Conservation (phyloP, 2,797 vertebrate species). For the Poeciliopsis paucimaculata region DNA sequence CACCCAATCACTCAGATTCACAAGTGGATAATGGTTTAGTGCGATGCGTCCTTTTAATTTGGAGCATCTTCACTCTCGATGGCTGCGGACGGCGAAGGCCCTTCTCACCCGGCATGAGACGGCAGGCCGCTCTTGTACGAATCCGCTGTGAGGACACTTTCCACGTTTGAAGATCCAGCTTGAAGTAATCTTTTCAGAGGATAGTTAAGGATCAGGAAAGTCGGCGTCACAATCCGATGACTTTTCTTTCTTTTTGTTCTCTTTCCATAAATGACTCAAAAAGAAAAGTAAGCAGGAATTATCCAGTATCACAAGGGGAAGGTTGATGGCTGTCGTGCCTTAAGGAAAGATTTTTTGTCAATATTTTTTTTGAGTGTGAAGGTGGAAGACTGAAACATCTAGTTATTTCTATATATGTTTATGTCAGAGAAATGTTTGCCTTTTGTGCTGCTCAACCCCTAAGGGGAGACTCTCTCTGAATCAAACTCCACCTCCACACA, state of each 20-base stretch:
- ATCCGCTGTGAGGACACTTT: conserved; percentile 14
- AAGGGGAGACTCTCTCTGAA: conserved; percentile 40
- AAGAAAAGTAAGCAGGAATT: conserved; percentile 5
- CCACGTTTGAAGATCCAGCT: neutral
- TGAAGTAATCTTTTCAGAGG: conserved; percentile 3
- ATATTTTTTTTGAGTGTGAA: conserved; percentile 37
- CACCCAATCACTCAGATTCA: conserved; percentile 49
- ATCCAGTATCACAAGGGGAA: conserved; percentile 12
- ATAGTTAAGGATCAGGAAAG: neutral
- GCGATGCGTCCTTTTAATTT: conserved; percentile 39
- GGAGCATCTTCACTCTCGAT: conserved; percentile 22
- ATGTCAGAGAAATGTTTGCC: conserved; percentile 28
- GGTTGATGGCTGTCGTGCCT: conserved; percentile 15
- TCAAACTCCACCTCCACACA: conserved; percentile 32
- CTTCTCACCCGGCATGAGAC: conserved; percentile 12
- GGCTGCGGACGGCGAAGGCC: conserved; percentile 13
- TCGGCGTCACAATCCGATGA: neutral
- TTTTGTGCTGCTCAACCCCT: conserved; percentile 33
- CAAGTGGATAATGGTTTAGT: conserved; percentile 60
- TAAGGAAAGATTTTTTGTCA: conserved; percentile 32
- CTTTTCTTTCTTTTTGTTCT: conserved; percentile 2
- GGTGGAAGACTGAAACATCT: conserved; percentile 23
- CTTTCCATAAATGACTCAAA: conserved; percentile 4
- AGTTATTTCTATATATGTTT: conserved; percentile 47
- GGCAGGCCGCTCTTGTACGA: neutral